These are phyloP conservation scores for Lutjanus argentimaculatus DNA, from an alignment of 2,797 vertebrate genomes.

Conservation along the genomic window DNA sequence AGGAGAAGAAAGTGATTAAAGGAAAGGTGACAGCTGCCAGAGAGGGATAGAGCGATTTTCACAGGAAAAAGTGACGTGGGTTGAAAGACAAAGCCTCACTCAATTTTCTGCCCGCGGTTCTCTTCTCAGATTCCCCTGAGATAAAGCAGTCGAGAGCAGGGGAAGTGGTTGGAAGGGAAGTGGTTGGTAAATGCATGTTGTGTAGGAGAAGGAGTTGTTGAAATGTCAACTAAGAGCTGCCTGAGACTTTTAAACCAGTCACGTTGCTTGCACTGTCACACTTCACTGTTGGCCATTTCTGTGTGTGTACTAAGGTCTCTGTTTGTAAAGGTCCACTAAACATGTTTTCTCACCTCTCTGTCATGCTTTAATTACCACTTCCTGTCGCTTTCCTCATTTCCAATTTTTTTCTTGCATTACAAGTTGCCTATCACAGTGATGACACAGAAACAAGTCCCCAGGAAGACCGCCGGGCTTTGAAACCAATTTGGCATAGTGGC, in stretches of 20 bases:
- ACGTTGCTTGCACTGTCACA: constrained; percentile 8
- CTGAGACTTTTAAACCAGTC: constrained; percentile 26
- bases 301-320: neutral
- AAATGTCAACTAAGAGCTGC: constrained; percentile 41
- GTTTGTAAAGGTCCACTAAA: neutral
- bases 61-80: constrained; percentile 42
- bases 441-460: too few relatives aligned
- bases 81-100: constrained; percentile 57
- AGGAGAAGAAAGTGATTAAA: constrained; percentile 62
- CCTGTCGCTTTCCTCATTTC: neutral
- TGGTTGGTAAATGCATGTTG: constrained; percentile 33
- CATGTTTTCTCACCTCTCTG: neutral
- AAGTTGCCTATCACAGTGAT: neutral
- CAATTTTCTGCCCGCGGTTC: constrained; percentile 45
- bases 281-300: constrained; percentile 7
- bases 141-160: constrained; percentile 9
- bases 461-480: too few relatives aligned
- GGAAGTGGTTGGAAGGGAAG: constrained; percentile 18
- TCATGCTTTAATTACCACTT: neutral
- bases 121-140: constrained; percentile 53
- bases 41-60: constrained; percentile 48
- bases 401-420: constrained; percentile 6
- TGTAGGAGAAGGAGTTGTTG: constrained; percentile 17
- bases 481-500: too few relatives aligned
- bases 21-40: constrained; percentile 63